These are phyloP conservation scores for Archegozetes longisetosus DNA, from an alignment of 1,140 invertebrate genomes.

Conservation along the genomic window DNA sequence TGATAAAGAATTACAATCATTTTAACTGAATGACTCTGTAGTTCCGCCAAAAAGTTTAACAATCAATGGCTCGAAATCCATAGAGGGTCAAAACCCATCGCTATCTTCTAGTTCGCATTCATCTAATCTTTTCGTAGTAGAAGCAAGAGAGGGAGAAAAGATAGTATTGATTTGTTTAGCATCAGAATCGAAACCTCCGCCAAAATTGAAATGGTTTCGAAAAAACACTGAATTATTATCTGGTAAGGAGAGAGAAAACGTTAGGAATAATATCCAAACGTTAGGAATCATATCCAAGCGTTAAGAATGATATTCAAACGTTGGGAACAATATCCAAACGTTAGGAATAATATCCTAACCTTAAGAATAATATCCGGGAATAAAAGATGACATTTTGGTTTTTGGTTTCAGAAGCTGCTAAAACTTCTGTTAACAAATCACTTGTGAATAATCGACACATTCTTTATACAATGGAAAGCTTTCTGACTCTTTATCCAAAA, in stretches of 20 bases:
- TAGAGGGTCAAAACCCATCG: background rate
- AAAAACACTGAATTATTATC: constrained; percentile 31
- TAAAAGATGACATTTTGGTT: no score
- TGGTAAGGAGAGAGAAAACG: constrained; percentile 28
- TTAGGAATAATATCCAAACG: background rate
- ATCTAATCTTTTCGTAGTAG: constrained; percentile 35
- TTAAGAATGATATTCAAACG: no score
- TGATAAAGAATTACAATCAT: no score
- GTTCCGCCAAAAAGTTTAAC: constrained; percentile 13
- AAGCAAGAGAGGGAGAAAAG: constrained; percentile 64
- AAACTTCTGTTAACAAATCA: constrained; percentile 18
- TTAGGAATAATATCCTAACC: background rate
- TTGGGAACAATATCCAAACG: background rate
- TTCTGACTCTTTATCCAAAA: constrained; percentile 53
- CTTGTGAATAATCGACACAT: constrained; percentile 22
- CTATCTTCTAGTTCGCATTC: background rate
- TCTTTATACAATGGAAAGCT: constrained; percentile 34
- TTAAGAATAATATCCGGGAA: no score
- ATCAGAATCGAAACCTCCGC: constrained; percentile 66
- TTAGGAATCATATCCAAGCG: background rate
- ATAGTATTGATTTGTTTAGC: constrained; percentile 62
- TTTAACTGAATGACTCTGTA: no score
- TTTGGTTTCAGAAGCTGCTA: constrained; percentile 18
- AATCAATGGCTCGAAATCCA: constrained; percentile 7
- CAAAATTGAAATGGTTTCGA: constrained; percentile 70